Evolutionary conservation across 2,113 vertebrate genomes (phyloP), one percentile per base, ranked within the genome.

Genomic region (Thunnus thynnus): DNA sequence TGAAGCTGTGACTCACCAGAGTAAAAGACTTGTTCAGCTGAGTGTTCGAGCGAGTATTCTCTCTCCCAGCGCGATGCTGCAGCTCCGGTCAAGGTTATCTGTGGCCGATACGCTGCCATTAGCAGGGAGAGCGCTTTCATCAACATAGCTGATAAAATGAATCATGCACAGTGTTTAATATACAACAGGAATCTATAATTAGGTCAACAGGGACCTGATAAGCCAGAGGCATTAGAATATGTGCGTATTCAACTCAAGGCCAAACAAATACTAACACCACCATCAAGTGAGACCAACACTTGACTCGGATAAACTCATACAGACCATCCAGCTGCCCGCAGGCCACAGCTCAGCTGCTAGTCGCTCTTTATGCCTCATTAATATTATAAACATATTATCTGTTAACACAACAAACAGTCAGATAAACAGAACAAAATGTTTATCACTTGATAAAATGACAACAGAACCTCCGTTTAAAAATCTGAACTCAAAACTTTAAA

Each of bases 81-180:
- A 1, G 58, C 0, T 51, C 36, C 12, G 82, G 78, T 80, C 76
- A 80, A 80, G 88, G 82, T 80, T 64, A 77, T 80, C 76, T 54
- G 50, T 6, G 32, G 3, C 20, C 17, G 2, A 16, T 25, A 6
- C 3, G 17, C 12, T 10, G 76, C n/a, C 78, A 10, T 72, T n/a
- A 80, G 55, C 66, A 16, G 56, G 25, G 47, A 22, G 69, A 62
- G 46, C 3, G 13, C 32, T 60, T 0, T 13, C 69, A 0, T 16
- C n/a, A 54, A 58, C 50, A 0, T 5, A 1, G 51, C 66, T 14
- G 64, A 65, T 72, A 67, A 41, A 54, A 18, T 13, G n/a, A 25
- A 70, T 18, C 72, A 56, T 11, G 54, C 47, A 3, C 13, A 60
- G 47, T 3, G 16, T 86, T 84, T 73, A 57, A 73, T 41, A 77